These are phyloP conservation scores for Papilio polyxenes DNA, from an alignment of 1,140 invertebrate genomes.

Conservation along the genomic window DNA sequence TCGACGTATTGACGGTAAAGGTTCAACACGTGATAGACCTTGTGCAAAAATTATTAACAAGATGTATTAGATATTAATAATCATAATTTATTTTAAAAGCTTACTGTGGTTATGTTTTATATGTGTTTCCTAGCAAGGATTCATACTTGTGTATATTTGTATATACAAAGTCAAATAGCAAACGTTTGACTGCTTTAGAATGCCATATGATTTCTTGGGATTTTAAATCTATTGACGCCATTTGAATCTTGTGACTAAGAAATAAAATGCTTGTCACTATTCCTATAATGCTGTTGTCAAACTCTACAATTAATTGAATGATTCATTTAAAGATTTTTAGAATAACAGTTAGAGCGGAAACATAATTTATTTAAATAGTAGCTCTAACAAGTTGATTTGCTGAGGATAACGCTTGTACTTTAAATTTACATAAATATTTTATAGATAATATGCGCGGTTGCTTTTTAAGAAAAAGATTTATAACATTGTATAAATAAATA, in stretches of 20 bases:
- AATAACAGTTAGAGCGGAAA: background rate
- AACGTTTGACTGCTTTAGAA: no score
- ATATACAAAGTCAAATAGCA: no score
- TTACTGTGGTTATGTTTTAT: no score
- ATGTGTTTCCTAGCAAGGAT: no score
- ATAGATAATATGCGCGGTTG: background rate
- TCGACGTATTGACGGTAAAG: background rate
- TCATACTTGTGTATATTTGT: no score
- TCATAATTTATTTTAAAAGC: background rate
- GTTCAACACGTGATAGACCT: background rate
- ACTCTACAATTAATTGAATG: background rate
- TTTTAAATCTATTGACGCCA: background rate
- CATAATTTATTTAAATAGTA: constrained; percentile 5
- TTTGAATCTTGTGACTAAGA: background rate
- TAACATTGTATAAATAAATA: background rate
- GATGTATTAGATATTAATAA: background rate
- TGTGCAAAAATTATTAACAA: background rate
- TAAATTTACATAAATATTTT: background rate
- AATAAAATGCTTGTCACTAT: background rate
- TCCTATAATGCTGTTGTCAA: background rate
- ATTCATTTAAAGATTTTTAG: background rate
- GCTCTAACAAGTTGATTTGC: background rate
- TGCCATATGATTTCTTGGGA: no score
- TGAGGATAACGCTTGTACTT: background rate
- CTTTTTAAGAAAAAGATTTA: background rate